Base-by-base conservation (phyloP, 2,797 vertebrate genomes). In the Threskiornis aethiopicus region DNA sequence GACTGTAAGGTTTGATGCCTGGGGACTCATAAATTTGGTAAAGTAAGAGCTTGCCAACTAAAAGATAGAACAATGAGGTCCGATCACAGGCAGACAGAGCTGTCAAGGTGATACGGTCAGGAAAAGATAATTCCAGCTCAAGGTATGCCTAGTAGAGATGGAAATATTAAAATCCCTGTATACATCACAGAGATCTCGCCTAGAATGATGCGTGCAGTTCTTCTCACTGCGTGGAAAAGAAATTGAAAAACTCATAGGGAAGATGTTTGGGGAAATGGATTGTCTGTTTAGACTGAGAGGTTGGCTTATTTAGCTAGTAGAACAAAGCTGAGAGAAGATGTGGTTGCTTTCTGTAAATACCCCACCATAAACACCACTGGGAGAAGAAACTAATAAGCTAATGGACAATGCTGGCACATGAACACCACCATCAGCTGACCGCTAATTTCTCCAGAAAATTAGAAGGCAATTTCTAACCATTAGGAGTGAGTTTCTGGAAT, bases 401-500 rank as follows among this genome's bases (percentile, higher is more conserved):
- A 97, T 96, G 95, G 96, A 69, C 55, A 21, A 1, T 66, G 85
- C 87, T 95, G 94, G 93, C 95, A 82, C 85, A 29, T 7, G 71
- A 91, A 69, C 64, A 66, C 25, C 21, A 7, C 76, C 18, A 37
- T 42, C 73, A 89, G 58, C 94, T 94, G 93, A 73, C 67, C 21
- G 4, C 85, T 91, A 69, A 93, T 93, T 92, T 88, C 61, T 92
- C 80, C 79, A 62, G 89, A 76, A 95, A 91, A 94, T 92, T 37
- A 91, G 91, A 83, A 86, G 69, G 76, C 87, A 93, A 78, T 96
- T 90, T 92, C 92, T 92, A 59, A 73, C 77, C 51, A 78, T 93
- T 93, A 96, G 42, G 72, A 90, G 42, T 72, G 72, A 84, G 35
- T 90, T 95, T 95, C 93, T 95, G 89, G 85, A 94, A 96, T 67